Conservation (phyloP, 2,888 invertebrate species). For the Acronicta alni region DNA sequence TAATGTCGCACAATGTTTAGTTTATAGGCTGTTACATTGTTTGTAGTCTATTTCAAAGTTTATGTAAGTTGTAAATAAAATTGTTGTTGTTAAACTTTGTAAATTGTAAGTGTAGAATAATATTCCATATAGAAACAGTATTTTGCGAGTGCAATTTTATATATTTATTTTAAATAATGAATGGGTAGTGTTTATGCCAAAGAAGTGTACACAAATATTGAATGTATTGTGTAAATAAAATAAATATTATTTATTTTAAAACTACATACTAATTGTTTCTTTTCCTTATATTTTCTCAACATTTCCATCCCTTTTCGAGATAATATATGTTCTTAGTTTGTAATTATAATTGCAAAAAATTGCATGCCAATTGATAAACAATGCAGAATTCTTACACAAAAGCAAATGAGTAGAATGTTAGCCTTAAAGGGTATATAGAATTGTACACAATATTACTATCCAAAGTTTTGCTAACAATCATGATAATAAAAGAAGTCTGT, state of each 20-base stretch:
- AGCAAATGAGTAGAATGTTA: too few species aligned
- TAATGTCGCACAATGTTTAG: constrained; percentile 58
- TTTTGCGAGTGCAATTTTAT: constrained; percentile 84
- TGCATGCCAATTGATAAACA: too few species aligned
- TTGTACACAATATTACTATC: too few species aligned
- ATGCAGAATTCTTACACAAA: too few species aligned
- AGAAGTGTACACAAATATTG: constrained; percentile 83
- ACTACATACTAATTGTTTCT: constrained; percentile 5
- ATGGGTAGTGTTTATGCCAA: constrained; percentile 85
- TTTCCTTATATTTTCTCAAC: background rate
- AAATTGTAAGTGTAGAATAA: constrained; percentile 63
- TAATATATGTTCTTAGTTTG: too few species aligned
- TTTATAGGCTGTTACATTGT: constrained; percentile 64
- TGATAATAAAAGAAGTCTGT: too few species aligned
- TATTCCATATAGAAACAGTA: constrained; percentile 71
- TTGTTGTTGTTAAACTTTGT: constrained; percentile 68
- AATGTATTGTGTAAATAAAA: constrained; percentile 73
- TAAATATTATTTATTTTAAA: constrained; percentile 67
- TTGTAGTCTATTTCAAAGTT: constrained; percentile 65
- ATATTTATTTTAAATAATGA: constrained; percentile 64
- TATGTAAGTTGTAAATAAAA: constrained; percentile 70
- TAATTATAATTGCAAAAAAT: too few species aligned
- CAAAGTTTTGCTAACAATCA: too few species aligned
- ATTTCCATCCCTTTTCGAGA: too few species aligned
- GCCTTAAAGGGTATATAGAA: too few species aligned